Evolutionary conservation across 1,140 invertebrate genomes (phyloP).

Genomic region (Drosophila azteca): DNA sequence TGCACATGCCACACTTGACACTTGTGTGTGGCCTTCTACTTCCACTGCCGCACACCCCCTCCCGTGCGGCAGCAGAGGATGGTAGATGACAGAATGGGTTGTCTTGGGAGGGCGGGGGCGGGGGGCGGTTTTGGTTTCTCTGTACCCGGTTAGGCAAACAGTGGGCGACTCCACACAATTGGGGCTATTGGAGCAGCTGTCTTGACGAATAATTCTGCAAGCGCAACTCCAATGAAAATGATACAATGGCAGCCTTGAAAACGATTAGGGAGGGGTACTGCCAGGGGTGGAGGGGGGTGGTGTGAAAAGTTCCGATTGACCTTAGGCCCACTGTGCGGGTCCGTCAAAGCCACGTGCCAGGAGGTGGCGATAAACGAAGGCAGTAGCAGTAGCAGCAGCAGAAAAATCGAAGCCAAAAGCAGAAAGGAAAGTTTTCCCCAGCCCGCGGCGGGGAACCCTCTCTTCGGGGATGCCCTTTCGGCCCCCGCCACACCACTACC

Average conservation of each 20-base stretch:
- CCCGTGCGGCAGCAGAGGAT: no score
- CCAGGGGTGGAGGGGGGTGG: no score
- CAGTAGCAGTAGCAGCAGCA: neutral
- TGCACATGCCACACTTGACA: constrained; percentile 31
- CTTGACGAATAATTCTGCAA: constrained; percentile 19
- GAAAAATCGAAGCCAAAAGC: constrained; percentile 37
- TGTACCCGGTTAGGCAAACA: constrained; percentile 22
- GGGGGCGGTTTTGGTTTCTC: no score
- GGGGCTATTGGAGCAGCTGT: constrained; percentile 38
- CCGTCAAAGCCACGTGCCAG: constrained; percentile 27
- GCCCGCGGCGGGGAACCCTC: no score
- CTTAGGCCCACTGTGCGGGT: constrained; percentile 28
- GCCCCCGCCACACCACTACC: no score
- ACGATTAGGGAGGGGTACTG: no score
- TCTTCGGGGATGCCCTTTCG: no score
- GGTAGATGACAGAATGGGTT: no score
- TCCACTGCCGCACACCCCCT: neutral
- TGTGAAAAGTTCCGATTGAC: constrained; percentile 5
- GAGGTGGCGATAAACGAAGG: neutral
- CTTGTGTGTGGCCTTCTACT: constrained; percentile 23
- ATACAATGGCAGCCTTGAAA: neutral
- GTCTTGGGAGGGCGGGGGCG: no score
- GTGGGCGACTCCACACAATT: constrained; percentile 37
- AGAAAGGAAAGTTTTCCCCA: constrained; percentile 47
- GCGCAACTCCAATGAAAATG: constrained; percentile 46